phyloP scores from a whole-genome alignment of 2,113 vertebrate genomes.

The Cavia aperea region DNA sequence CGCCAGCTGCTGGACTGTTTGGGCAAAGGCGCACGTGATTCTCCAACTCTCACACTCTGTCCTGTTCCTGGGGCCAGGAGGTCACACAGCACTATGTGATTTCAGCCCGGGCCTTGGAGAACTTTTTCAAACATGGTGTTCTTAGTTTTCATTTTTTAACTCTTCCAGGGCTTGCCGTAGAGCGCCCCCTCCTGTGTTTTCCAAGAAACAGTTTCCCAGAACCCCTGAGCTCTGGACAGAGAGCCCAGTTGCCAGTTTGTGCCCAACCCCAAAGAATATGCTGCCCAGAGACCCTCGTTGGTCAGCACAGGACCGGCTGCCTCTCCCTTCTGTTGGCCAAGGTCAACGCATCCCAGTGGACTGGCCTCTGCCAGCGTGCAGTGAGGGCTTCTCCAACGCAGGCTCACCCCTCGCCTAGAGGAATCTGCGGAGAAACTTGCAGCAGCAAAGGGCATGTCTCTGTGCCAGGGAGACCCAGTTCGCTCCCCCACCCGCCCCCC shows the following conservation, averaged over 20 bases:
- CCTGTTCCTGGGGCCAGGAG: not conserved
- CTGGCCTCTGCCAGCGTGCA: fast-evolving
- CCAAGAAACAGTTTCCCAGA: not conserved
- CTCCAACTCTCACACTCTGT: fast-evolving
- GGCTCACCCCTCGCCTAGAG: not conserved
- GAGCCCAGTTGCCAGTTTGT: not conserved
- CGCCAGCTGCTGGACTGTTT: not conserved
- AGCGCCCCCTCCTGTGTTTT: not conserved
- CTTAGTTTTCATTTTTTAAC: not conserved
- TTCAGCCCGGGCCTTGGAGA: not conserved
- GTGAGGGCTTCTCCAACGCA: not conserved
- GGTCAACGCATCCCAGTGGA: not conserved
- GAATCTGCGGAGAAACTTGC: not conserved
- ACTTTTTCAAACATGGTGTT: fast-evolving
- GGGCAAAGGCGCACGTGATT: not conserved
- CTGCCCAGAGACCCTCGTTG: not conserved
- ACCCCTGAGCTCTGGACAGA: not conserved
- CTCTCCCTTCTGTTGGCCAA: not conserved
- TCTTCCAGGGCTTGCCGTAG: not conserved
- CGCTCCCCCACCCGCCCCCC: not conserved
- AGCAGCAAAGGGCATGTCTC: not conserved
- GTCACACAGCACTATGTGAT: fast-evolving
- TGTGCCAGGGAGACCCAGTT: not conserved
- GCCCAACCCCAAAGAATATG: not conserved
- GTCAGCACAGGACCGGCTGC: not conserved